These are phyloP conservation scores for Zaprionus obscuricornis DNA, from an alignment of 2,888 invertebrate genomes.

Conservation along the genomic window DNA sequence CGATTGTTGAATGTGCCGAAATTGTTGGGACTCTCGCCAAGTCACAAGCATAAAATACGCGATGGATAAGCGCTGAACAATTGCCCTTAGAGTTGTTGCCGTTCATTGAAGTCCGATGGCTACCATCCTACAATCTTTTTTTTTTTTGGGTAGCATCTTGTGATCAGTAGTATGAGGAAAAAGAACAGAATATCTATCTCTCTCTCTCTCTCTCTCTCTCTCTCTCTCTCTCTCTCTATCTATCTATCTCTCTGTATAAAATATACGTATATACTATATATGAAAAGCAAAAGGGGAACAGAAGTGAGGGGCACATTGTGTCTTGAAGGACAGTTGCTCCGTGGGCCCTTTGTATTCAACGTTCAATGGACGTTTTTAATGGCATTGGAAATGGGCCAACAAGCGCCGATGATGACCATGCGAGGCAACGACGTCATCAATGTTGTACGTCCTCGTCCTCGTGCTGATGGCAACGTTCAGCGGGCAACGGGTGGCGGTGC, in stretches of 20 bases:
- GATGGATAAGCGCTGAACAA: conserved; percentile 72
- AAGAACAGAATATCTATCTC: background rate
- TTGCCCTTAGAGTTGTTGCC: too few species aligned
- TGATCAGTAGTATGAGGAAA: too few species aligned
- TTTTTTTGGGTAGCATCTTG: too few species aligned
- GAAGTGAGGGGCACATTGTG: background rate
- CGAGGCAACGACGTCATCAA: conserved; percentile 28
- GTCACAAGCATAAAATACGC: conserved; percentile 65
- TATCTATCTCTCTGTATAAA: too few species aligned
- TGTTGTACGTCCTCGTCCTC: background rate
- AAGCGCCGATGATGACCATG: conserved; percentile 53
- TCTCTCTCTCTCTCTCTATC: too few species aligned
- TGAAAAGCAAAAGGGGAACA: background rate
- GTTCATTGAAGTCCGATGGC: too few species aligned
- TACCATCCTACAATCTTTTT: too few species aligned
- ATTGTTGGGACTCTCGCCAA: conserved; percentile 47
- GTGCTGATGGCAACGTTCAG: conserved; percentile 26
- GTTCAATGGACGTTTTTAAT: conserved; percentile 71
- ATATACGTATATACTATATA: too few species aligned
- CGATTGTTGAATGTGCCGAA: conserved; percentile 25
- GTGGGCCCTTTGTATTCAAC: conserved; percentile 46
- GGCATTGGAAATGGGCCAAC: conserved; percentile 69
- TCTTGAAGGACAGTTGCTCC: conserved; percentile 3
- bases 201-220: too few species aligned
- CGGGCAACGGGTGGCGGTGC: background rate